Evolutionary conservation across 2,797 vertebrate species (phyloP).

Genomic region (Ibycter americanus): DNA sequence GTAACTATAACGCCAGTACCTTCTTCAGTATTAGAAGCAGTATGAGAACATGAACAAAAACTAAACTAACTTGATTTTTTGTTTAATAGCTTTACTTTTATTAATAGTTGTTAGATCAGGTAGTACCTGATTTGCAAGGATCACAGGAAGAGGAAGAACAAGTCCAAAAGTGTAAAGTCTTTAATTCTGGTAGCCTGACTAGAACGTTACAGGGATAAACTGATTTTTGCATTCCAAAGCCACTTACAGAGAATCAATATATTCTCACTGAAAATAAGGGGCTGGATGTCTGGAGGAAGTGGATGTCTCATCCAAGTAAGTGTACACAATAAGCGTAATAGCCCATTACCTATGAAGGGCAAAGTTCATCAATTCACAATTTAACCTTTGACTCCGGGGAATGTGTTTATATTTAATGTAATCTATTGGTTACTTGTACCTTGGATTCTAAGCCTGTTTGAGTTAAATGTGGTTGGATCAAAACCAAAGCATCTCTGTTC

Average conservation of each 20-base stretch:
- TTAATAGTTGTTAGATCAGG: background rate
- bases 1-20: background rate
- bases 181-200: background rate
- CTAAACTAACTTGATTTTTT: background rate
- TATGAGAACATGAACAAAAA: background rate
- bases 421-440: background rate
- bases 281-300: background rate
- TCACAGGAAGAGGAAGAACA: background rate
- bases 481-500: background rate
- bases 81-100: background rate
- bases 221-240: background rate
- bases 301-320: background rate
- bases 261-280: background rate
- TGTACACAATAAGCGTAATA: background rate
- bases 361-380: background rate
- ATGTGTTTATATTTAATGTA: background rate
- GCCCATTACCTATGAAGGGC: background rate
- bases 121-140: background rate
- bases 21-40: background rate
- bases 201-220: background rate
- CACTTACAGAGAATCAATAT: fast-evolving
- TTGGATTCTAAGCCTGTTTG: background rate
- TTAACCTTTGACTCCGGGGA: background rate
- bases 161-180: background rate
- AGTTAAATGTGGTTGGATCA: background rate